These are phyloP conservation scores for Apteryx owenii DNA, from an alignment of 2,113 vertebrate species.

Conservation along the genomic window DNA sequence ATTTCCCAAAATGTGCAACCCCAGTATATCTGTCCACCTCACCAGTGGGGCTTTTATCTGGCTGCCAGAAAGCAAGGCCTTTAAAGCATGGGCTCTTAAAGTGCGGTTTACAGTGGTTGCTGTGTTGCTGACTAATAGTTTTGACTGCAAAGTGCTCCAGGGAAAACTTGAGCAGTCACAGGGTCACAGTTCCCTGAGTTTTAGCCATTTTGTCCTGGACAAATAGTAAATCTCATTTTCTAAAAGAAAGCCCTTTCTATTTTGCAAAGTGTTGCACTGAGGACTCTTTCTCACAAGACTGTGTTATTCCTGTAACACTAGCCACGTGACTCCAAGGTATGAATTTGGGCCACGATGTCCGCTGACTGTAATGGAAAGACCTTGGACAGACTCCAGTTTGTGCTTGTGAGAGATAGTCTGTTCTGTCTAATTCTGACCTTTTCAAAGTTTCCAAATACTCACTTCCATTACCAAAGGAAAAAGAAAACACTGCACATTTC, in stretches of 20 bases:
- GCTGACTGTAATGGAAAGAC: conserved; percentile 6
- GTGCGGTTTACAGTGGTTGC: not conserved
- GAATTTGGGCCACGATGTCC: not conserved
- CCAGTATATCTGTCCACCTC: not conserved
- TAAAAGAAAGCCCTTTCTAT: not conserved
- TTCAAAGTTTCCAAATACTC: conserved; percentile 29
- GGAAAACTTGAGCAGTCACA: not conserved
- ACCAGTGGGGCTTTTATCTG: not conserved
- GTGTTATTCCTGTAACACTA: not conserved
- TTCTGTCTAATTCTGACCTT: conserved; percentile 42
- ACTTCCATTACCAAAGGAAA: not conserved
- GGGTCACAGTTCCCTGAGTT: not conserved
- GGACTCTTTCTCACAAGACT: not conserved
- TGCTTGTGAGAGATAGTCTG: conserved; percentile 11
- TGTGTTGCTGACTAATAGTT: not conserved
- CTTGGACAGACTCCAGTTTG: conserved; percentile 24
- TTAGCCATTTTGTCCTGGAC: not conserved
- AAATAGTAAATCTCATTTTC: conserved; percentile 21
- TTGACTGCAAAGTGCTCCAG: not conserved
- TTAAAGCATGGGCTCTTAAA: not conserved
- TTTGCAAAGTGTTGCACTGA: accelerated
- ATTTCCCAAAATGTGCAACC: not conserved
- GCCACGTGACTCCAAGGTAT: not conserved
- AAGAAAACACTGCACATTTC: not conserved
- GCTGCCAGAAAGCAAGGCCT: not conserved